A percentile compares a stretch with the other conserved stretches of the same genome.
Conservation (phyloP, 2,797 vertebrate species). For the Pangasius krempfi region DNA sequence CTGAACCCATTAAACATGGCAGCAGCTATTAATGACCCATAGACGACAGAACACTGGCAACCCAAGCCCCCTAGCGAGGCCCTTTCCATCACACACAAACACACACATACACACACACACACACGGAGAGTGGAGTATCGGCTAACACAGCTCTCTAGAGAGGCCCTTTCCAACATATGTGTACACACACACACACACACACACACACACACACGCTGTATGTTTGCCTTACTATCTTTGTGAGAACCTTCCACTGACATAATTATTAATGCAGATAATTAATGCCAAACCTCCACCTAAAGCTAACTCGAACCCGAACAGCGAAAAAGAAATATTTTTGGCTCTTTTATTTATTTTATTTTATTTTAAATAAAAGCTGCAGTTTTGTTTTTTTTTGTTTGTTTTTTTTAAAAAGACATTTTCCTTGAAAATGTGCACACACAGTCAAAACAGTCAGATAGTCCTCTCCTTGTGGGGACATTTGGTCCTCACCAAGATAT, state of each 20-base stretch:
- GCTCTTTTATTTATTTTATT: not conserved
- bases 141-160: conserved; percentile 7
- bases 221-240: not conserved
- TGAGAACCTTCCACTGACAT: not conserved
- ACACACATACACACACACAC: not conserved
- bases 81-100: conserved; percentile 9
- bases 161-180: not conserved
- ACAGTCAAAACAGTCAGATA: not conserved
- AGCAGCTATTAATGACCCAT: conserved; percentile 67
- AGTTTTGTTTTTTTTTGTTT: not conserved
- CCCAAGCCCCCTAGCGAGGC: conserved; percentile 32
- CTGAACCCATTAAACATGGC: conserved; percentile 68
- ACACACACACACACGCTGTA: not conserved
- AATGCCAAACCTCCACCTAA: not conserved
- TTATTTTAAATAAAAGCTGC: not conserved
- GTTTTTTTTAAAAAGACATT: not conserved
- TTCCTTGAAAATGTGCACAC: not conserved
- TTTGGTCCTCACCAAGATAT: not conserved
- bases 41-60: conserved; percentile 34
- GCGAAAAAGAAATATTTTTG: not conserved
- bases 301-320: not conserved
- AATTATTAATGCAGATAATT: no score
- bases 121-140: not conserved
- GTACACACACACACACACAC: not conserved
- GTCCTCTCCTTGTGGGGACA: not conserved